phyloP scores from a whole-genome alignment of 2,888 invertebrate species.

The Ochropleura plecta region DNA sequence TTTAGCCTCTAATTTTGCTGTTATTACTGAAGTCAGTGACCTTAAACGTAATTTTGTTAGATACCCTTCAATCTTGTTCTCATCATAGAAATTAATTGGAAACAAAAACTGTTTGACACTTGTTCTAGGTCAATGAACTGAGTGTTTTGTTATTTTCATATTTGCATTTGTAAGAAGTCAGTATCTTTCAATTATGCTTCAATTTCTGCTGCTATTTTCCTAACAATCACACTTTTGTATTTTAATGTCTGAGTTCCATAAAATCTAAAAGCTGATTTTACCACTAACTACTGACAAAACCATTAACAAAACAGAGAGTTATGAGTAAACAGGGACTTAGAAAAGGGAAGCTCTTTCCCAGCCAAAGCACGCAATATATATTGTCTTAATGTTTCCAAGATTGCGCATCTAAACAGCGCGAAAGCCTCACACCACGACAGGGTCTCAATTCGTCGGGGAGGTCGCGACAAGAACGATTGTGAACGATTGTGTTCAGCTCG shows the following conservation, averaged over 20 bases:
- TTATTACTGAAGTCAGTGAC: conserved; percentile 48
- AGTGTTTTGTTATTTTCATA: background rate
- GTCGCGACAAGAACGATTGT: conserved; percentile 20
- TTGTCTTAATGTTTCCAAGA: background rate
- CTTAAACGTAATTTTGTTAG: conserved; percentile 53
- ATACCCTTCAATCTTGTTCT: conserved; percentile 42
- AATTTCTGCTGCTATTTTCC: background rate
- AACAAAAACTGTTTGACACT: conserved; percentile 6
- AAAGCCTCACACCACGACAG: conserved; percentile 10
- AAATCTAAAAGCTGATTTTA: background rate
- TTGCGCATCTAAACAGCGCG: background rate
- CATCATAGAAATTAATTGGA: conserved; percentile 37
- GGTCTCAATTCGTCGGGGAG: conserved; percentile 25
- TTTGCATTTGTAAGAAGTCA: background rate
- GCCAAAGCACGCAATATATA: background rate
- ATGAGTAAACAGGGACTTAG: background rate
- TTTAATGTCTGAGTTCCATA: too few relatives aligned
- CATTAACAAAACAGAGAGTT: background rate
- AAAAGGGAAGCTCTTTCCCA: background rate
- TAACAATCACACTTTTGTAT: background rate
- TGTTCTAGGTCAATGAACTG: conserved; percentile 38
- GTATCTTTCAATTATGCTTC: background rate
- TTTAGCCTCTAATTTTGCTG: conserved; percentile 45
- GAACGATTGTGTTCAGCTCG: background rate
- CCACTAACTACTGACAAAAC: background rate